Conservation (phyloP, 2,797 vertebrate genomes). For the Catostomus latipinnis region DNA sequence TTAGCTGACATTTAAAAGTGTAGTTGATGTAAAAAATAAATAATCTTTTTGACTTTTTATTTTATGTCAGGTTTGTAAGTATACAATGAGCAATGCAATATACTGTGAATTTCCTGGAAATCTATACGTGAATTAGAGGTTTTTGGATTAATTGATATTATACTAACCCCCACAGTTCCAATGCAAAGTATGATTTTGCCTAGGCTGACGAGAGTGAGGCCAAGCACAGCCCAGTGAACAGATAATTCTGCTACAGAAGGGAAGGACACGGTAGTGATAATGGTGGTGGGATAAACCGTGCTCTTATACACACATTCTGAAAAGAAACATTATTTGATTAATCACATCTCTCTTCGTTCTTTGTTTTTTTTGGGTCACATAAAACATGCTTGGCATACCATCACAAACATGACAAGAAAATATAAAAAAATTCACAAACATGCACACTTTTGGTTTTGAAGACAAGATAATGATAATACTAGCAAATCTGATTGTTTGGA, state of each 20-base stretch:
- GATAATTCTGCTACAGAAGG: slow-evolving; percentile 17
- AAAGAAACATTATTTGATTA: not conserved
- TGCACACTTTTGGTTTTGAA: no score
- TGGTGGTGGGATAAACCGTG: not conserved
- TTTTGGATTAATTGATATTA: not conserved
- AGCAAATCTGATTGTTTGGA: no score
- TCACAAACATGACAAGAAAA: no score
- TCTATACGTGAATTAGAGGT: not conserved
- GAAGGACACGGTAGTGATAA: fast-evolving
- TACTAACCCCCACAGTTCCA: slow-evolving; percentile 48
- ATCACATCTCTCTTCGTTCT: not conserved
- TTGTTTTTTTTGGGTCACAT: no score
- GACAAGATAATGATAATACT: no score
- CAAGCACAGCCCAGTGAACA: slow-evolving; percentile 9
- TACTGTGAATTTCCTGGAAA: not conserved
- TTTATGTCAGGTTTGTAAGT: no score
- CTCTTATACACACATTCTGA: slow-evolving; percentile 37
- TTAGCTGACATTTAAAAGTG: not conserved
- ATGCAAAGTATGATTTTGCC: slow-evolving; percentile 46
- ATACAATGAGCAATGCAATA: no score
- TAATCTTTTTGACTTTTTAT: no score
- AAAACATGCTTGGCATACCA: no score
- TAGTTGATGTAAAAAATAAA: not conserved
- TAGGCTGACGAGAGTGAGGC: slow-evolving; percentile 17
- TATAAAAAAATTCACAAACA: no score